A percentile compares a stretch with the other conserved stretches of the same genome.
phyloP scores from a whole-genome alignment of 2,113 vertebrate genomes.

The Sceloporus tristichus region DNA sequence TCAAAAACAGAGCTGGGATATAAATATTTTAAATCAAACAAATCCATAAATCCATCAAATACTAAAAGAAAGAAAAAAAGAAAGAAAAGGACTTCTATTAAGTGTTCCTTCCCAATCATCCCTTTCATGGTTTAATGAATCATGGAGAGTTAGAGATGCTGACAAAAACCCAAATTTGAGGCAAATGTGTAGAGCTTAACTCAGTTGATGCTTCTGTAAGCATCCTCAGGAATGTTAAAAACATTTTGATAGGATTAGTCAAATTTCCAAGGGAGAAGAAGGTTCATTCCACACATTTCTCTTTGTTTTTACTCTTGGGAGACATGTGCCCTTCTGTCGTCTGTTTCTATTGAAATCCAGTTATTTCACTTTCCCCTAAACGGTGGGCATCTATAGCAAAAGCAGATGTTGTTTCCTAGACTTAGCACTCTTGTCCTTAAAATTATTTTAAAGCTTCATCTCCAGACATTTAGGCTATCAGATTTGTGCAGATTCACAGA shows the following conservation, averaged over 20 bases:
- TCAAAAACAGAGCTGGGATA: neutral
- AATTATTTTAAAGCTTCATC: constrained; percentile 49
- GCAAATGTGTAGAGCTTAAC: neutral
- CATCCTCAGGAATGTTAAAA: neutral
- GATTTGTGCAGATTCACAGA: constrained; percentile 15
- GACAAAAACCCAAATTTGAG: neutral
- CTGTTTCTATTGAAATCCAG: neutral
- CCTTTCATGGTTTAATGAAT: too few relatives aligned
- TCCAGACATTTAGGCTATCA: constrained; percentile 45
- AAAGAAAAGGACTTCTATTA: too few relatives aligned
- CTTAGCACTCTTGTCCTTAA: constrained; percentile 32
- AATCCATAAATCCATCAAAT: neutral
- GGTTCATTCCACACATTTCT: neutral
- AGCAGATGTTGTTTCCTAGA: constrained; percentile 55
- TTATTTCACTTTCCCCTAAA: neutral
- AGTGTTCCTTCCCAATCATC: too few relatives aligned
- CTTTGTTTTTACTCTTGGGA: neutral
- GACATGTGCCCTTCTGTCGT: neutral
- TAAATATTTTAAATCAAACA: neutral
- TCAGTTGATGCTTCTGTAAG: neutral
- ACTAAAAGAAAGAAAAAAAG: neutral
- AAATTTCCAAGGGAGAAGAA: neutral
- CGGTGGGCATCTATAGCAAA: neutral
- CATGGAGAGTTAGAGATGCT: neutral
- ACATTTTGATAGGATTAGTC: neutral